Conservation (phyloP, 2,888 invertebrate genomes). For the Spisula solida region DNA sequence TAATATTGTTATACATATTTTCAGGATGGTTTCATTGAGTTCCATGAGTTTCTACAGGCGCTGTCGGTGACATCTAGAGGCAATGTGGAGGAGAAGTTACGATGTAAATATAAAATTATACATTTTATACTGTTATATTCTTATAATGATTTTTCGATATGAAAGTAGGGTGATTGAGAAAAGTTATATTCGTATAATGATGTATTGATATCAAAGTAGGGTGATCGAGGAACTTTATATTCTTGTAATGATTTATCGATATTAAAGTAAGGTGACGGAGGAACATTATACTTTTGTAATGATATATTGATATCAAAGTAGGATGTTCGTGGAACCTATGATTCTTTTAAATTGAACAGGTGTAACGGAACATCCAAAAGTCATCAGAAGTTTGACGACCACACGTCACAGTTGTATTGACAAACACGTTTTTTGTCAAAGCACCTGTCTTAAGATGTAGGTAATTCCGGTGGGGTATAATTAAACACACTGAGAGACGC, state of each 20-base stretch:
- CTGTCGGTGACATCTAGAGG: conserved; percentile 99
- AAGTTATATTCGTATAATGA: no score
- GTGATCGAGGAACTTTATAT: no score
- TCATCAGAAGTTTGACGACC: background rate
- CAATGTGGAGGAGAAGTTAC: conserved; percentile 98
- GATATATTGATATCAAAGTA: no score
- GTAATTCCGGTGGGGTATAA: background rate
- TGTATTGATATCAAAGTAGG: no score
- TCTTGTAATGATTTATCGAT: no score
- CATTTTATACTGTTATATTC: background rate
- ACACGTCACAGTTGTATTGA: background rate
- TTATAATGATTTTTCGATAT: background rate
- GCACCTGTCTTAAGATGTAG: background rate
- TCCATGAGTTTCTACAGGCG: conserved; percentile 99
- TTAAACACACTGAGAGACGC: background rate
- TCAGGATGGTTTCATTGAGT: conserved; percentile 99
- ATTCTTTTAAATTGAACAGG: no score
- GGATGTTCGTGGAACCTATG: no score
- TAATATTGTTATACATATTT: conserved; percentile 57
- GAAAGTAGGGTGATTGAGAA: background rate
- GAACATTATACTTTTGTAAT: no score
- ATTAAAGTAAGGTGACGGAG: no score
- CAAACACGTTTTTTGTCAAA: no score
- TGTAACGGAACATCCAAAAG: no score
- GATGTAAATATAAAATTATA: conserved; percentile 91